phyloP scores from a whole-genome alignment of 2,888 invertebrate genomes.

The Parascotia fuliginaria region DNA sequence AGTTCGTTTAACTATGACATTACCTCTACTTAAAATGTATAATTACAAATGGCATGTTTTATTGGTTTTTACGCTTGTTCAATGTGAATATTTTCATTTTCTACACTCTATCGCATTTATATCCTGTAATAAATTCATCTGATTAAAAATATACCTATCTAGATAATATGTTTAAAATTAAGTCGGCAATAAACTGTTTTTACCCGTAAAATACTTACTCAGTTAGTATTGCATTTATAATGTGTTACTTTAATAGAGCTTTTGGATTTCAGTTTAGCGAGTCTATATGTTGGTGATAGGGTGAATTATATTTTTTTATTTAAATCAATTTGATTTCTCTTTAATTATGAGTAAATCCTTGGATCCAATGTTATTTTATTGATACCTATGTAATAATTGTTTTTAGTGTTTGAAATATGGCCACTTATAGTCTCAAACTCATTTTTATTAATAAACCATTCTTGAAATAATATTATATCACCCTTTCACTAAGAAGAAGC shows the following conservation, averaged over 20 bases:
- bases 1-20: no score
- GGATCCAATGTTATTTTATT: neutral
- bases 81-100: conserved; percentile 71
- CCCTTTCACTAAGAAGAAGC: conserved; percentile 61
- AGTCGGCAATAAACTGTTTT: conserved; percentile 32
- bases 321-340: neutral
- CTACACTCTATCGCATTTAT: conserved; percentile 81
- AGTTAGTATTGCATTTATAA: conserved; percentile 57
- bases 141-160: conserved; percentile 29
- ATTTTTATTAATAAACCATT: no score
- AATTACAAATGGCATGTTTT: conserved; percentile 50
- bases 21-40: no score
- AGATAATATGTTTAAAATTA: conserved; percentile 35
- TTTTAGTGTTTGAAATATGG: no score
- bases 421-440: no score
- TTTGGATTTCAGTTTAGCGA: conserved; percentile 41
- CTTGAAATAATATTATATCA: conserved; percentile 35
- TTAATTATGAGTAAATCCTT: neutral
- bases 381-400: neutral
- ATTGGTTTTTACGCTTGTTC: conserved; percentile 72
- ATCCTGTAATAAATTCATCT: conserved; percentile 26
- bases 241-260: conserved; percentile 52
- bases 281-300: conserved; percentile 52
- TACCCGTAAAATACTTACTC: conserved; percentile 29
- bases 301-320: conserved; percentile 43